phyloP scores from a whole-genome alignment of 2,113 vertebrate species.

The Amazona vittata region DNA sequence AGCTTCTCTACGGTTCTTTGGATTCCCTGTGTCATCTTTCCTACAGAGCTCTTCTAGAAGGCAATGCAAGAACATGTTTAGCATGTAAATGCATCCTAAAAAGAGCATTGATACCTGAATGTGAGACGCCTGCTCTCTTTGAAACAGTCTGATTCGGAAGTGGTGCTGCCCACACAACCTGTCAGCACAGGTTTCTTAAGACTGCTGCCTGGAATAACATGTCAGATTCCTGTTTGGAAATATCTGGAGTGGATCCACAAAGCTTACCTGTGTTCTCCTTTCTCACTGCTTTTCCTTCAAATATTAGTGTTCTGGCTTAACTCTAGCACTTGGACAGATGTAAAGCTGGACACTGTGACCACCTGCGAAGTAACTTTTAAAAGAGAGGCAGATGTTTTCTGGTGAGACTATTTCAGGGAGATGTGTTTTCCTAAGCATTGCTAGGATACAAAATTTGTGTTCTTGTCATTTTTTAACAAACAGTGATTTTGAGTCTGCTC shows the following conservation, averaged over 20 bases:
- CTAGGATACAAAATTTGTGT: neutral
- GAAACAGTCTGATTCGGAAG: neutral
- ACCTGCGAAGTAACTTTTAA: neutral
- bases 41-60: neutral
- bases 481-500: neutral
- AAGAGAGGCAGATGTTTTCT: neutral
- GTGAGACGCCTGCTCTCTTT: neutral
- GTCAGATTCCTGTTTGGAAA: constrained; percentile 8
- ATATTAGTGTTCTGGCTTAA: neutral
- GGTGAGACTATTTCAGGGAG: neutral
- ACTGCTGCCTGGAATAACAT: neutral
- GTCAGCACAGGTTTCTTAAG: constrained; percentile 15
- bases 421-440: neutral
- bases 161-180: neutral
- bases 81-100: neutral
- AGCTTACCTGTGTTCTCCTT: neutral
- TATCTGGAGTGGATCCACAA: constrained; percentile 3
- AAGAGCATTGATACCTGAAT: neutral
- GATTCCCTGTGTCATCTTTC: neutral
- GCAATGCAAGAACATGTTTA: neutral
- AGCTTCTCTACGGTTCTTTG: neutral
- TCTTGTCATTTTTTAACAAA: neutral
- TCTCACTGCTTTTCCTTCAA: neutral
- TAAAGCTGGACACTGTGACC: neutral
- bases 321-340: neutral